Evolutionary conservation across 2,888 invertebrate species (phyloP).

Genomic region (Lymantria dispar): DNA sequence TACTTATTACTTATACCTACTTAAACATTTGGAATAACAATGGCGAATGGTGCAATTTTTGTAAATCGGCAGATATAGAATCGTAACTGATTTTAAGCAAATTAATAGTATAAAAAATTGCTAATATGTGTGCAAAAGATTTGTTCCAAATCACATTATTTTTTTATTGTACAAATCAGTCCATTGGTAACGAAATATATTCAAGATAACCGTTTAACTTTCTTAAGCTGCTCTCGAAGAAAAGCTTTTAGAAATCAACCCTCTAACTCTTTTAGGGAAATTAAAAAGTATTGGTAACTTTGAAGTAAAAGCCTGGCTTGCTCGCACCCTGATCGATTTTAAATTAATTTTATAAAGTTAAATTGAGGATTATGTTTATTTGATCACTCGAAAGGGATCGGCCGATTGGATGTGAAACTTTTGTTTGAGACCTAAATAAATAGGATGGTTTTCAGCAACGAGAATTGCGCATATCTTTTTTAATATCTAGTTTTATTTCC

Average conservation of each 20-base stretch:
- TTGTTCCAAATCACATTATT: too few relatives aligned
- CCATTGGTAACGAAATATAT: neutral
- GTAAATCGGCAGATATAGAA: too few relatives aligned
- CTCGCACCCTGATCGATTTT: conserved; percentile 68
- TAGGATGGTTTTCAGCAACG: conserved; percentile 1
- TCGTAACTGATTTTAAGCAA: too few relatives aligned
- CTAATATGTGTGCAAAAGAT: too few relatives aligned
- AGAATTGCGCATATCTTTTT: neutral
- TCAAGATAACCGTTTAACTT: neutral
- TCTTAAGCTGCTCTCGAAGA: conserved; percentile 5
- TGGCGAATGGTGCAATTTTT: too few relatives aligned
- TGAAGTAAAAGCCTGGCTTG: conserved; percentile 57
- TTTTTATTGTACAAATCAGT: too few relatives aligned
- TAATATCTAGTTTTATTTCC: too few relatives aligned
- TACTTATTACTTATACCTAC: too few relatives aligned
- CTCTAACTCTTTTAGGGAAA: conserved; percentile 63
- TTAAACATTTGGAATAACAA: too few relatives aligned
- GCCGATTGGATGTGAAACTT: conserved; percentile 14
- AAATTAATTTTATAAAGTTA: conserved; percentile 80
- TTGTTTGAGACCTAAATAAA: conserved; percentile 17
- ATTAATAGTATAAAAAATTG: too few relatives aligned
- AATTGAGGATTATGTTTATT: conserved; percentile 78
- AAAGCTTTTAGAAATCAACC: conserved; percentile 52
- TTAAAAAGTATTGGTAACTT: conserved; percentile 55
- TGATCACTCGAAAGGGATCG: conserved; percentile 50